These are phyloP conservation scores for Dorcus parallelipipedus DNA, from an alignment of 2,888 invertebrate genomes.

Conservation along the genomic window DNA sequence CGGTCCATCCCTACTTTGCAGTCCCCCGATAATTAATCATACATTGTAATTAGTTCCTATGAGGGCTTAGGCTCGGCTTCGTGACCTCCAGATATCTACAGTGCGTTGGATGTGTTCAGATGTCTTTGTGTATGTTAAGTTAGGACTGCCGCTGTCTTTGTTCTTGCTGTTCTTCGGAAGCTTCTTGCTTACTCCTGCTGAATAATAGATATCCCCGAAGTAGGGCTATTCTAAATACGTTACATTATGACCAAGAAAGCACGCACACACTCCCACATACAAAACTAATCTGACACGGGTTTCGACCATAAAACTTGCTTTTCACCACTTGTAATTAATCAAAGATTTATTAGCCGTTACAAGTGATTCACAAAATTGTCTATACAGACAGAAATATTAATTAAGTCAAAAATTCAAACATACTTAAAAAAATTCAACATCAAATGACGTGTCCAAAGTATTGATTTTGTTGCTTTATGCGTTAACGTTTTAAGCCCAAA, in stretches of 20 bases:
- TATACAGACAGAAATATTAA: too few relatives aligned
- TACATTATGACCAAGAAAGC: not conserved
- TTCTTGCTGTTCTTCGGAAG: slow-evolving; percentile 14
- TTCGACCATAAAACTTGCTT: not conserved
- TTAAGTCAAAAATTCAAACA: too few relatives aligned
- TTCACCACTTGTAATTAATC: not conserved
- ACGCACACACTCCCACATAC: not conserved
- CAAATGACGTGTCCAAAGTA: too few relatives aligned
- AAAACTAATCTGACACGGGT: not conserved
- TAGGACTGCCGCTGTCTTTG: slow-evolving; percentile 17
- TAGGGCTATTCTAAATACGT: not conserved
- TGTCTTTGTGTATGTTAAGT: slow-evolving; percentile 23
- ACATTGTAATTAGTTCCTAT: slow-evolving; percentile 51
- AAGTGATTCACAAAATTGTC: too few relatives aligned
- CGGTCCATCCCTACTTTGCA: slow-evolving; percentile 44
- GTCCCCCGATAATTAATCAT: slow-evolving; percentile 51
- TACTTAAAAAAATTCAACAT: too few relatives aligned
- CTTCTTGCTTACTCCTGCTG: slow-evolving; percentile 19
- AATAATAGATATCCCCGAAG: slow-evolving; percentile 17
- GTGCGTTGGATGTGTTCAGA: slow-evolving; percentile 20
- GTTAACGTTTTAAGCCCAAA: too few relatives aligned
- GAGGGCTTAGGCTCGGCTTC: slow-evolving; percentile 26
- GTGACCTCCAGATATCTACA: slow-evolving; percentile 24
- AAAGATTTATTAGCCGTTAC: too few relatives aligned
- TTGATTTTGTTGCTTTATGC: too few relatives aligned